Percentiles rank a stretch among this genome's conserved stretches.
Conservation (phyloP, 2,888 invertebrate species). For the Eupelmus urozonus region DNA sequence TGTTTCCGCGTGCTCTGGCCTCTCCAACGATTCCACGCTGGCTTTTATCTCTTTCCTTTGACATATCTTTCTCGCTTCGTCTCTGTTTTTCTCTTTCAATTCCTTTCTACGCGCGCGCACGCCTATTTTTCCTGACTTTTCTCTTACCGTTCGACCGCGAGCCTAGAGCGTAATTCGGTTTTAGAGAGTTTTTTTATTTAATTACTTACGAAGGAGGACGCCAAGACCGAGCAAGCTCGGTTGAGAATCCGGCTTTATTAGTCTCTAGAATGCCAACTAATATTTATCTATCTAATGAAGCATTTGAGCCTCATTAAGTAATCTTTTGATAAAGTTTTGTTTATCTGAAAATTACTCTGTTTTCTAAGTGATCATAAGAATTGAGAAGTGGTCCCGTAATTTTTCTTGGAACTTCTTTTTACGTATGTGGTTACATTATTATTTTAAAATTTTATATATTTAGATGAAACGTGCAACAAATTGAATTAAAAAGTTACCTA, state of each 20-base stretch:
- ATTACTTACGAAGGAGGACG: conserved; percentile 40
- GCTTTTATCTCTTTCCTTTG: conserved; percentile 39
- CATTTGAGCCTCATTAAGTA: no score
- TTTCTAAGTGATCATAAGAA: no score
- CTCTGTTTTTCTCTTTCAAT: background rate
- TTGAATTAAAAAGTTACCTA: no score
- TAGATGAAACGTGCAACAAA: no score
- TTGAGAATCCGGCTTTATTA: background rate
- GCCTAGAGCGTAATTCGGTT: conserved; percentile 16
- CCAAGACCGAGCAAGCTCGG: background rate
- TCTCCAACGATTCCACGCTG: background rate
- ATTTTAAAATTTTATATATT: no score
- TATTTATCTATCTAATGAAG: no score
- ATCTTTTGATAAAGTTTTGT: no score
- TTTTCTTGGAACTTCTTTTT: no score
- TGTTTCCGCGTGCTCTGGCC: conserved; percentile 33
- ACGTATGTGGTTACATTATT: no score
- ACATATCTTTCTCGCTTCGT: conserved; percentile 26
- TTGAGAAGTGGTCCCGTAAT: no score
- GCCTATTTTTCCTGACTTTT: background rate
- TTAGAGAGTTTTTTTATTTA: conserved; percentile 27
- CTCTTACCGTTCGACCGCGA: background rate
- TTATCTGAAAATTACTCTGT: no score
- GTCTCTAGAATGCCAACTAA: background rate
- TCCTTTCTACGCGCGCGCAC: background rate